Evolutionary conservation across 2,888 invertebrate genomes (phyloP).

Genomic region (Drosophila quinaria): DNA sequence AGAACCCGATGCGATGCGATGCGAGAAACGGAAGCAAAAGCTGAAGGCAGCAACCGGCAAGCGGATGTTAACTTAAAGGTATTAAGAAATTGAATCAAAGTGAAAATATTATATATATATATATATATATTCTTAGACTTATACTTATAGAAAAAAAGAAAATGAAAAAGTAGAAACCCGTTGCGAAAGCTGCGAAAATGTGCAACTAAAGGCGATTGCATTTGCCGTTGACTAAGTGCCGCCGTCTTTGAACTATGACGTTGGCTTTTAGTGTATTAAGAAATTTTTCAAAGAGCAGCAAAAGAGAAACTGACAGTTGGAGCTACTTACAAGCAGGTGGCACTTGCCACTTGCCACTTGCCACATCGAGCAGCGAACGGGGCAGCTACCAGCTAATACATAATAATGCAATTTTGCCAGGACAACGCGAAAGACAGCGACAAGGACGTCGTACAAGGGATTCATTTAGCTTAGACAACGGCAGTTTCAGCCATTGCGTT

Average conservation of each 20-base stretch:
- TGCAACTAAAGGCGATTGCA: constrained; percentile 61
- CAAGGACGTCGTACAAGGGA: constrained; percentile 28
- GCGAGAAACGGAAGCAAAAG: constrained; percentile 41
- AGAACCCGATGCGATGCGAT: constrained; percentile 2
- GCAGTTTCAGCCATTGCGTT: constrained; percentile 12
- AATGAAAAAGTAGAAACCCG: constrained; percentile 6
- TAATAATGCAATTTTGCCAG: constrained; percentile 70
- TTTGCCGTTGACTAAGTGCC: constrained; percentile 67
- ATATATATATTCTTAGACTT: not conserved
- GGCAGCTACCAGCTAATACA: constrained; percentile 55
- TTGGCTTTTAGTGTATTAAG: constrained; percentile 76
- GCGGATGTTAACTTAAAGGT: constrained; percentile 79
- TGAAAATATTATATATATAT: constrained; percentile 60
- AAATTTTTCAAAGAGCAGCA: constrained; percentile 49
- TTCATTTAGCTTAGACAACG: constrained; percentile 54
- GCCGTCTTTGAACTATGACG: constrained; percentile 72
- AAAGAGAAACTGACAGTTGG: constrained; percentile 33
- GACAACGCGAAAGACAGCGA: constrained; percentile 54
- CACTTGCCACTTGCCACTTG: constrained; percentile 28
- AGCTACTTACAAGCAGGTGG: constrained; percentile 38
- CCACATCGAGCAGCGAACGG: constrained; percentile 6
- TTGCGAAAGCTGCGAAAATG: constrained; percentile 23
- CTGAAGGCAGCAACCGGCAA: constrained; percentile 54
- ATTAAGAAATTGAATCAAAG: constrained; percentile 81
- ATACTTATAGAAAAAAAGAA: constrained; percentile 27